Evolutionary conservation across 2,888 invertebrate genomes (phyloP).

Genomic region (Drosophila picticornis): DNA sequence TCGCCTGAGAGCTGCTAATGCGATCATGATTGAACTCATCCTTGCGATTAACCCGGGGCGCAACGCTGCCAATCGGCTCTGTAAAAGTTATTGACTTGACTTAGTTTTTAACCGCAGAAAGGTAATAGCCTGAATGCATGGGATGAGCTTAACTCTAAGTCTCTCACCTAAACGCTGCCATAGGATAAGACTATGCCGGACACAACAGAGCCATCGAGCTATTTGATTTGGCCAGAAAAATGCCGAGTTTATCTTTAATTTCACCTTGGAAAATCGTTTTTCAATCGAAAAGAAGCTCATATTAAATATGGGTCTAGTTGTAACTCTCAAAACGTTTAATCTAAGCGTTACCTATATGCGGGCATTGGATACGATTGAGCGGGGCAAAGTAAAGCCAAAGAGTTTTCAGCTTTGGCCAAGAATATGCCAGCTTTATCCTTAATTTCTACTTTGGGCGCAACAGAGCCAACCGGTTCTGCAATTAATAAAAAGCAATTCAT

Average conservation of each 20-base stretch:
- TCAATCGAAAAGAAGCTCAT: not conserved
- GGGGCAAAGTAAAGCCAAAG: conserved; percentile 87
- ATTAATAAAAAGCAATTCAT: not conserved
- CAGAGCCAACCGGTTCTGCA: conserved; percentile 86
- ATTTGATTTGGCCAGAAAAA: conserved; percentile 63
- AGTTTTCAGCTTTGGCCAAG: conserved; percentile 37
- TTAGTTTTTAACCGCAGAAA: not conserved
- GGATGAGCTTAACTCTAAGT: not conserved
- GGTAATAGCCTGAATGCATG: conserved; percentile 23
- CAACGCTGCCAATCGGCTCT: conserved; percentile 85
- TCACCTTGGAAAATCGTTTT: conserved; percentile 87
- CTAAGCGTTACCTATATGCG: conserved; percentile 85
- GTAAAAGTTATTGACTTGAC: conserved; percentile 6
- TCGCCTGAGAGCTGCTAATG: conserved; percentile 80
- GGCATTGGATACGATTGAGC: conserved; percentile 89
- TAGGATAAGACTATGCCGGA: conserved; percentile 89
- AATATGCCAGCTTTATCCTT: conserved; percentile 86
- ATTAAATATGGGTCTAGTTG: not conserved
- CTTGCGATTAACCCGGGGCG: conserved; percentile 87
- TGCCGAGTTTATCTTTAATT: conserved; percentile 87
- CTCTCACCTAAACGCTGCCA: conserved; percentile 88
- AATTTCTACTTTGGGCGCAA: conserved; percentile 88
- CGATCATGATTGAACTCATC: conserved; percentile 85
- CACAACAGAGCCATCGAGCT: conserved; percentile 86
- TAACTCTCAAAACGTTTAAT: not conserved